Percentiles rank a stretch among this genome's conserved stretches.
Evolutionary conservation across 2,888 invertebrate species (phyloP).

Genomic region (Hypsopygia costalis): DNA sequence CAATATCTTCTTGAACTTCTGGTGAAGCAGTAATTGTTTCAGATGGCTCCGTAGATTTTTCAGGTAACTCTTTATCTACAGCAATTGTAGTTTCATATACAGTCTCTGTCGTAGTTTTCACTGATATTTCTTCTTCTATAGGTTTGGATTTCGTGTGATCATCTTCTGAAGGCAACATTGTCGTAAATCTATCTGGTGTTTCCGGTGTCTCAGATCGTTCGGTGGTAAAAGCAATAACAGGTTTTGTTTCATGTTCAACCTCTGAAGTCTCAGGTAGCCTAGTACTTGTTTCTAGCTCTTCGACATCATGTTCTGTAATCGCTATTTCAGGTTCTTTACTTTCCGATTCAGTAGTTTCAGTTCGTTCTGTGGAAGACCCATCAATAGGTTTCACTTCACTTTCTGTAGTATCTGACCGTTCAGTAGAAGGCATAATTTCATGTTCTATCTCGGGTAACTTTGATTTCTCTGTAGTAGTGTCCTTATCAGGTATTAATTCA

Average conservation of each 20-base stretch:
- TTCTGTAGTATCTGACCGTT: not conserved
- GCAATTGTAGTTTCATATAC: conserved; percentile 17
- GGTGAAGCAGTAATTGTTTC: conserved; percentile 6
- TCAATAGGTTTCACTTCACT: not conserved
- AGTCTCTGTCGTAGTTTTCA: conserved; percentile 18
- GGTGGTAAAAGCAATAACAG: not conserved
- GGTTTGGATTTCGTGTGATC: not conserved
- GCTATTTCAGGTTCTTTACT: conserved; percentile 2
- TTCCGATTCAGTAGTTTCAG: not conserved
- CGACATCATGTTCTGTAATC: not conserved
- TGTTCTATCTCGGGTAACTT: not conserved
- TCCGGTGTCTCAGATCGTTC: not conserved
- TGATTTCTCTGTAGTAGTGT: not conserved
- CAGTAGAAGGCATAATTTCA: not conserved
- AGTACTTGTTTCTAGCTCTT: not conserved
- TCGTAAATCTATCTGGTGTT: not conserved
- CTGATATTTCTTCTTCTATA: conserved; percentile 23
- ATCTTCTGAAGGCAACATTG: not conserved
- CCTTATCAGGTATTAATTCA: not conserved
- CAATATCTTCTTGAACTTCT: conserved; percentile 7
- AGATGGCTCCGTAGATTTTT: conserved; percentile 16
- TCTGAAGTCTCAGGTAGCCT: not conserved
- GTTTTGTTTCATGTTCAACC: not conserved
- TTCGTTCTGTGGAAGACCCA: not conserved
- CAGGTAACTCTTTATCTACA: conserved; percentile 21